phyloP scores from a whole-genome alignment of 2,888 invertebrate species.

The Tenthredo amoena region DNA sequence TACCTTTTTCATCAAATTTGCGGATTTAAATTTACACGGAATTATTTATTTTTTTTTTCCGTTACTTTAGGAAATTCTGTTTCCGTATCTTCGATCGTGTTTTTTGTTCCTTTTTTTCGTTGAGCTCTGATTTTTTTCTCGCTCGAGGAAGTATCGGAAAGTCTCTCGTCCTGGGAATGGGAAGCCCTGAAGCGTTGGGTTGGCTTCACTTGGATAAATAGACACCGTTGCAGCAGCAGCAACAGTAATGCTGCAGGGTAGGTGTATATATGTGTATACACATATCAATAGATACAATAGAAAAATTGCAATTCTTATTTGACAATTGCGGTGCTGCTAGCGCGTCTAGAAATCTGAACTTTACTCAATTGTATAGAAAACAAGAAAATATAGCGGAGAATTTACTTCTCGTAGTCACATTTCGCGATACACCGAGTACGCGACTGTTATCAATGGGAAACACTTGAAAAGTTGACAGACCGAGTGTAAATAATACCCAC shows the following conservation, averaged over 20 bases:
- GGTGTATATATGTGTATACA: neutral
- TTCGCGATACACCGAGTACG: constrained; percentile 5
- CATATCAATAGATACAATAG: neutral
- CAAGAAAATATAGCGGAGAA: neutral
- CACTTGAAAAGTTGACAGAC: constrained; percentile 46
- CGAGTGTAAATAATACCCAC: constrained; percentile 29
- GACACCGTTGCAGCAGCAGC: neutral
- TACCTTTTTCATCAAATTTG: neutral
- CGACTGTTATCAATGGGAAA: constrained; percentile 36
- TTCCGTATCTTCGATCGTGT: neutral
- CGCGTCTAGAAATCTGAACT: neutral
- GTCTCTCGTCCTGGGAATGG: neutral
- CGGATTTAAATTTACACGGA: no score
- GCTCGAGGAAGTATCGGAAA: neutral
- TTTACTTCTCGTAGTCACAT: constrained; percentile 4
- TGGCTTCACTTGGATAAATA: neutral
- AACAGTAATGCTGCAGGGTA: neutral
- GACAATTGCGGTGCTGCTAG: neutral
- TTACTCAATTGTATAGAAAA: neutral
- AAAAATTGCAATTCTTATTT: constrained; percentile 17
- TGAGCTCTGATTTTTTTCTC: neutral
- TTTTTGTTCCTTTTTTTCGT: neutral
- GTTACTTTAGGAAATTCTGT: neutral
- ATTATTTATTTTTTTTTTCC: no score
- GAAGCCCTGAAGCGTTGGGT: constrained; percentile 14